phyloP scores from a whole-genome alignment of 2,113 vertebrate species.

The Laterallus jamaicensis region DNA sequence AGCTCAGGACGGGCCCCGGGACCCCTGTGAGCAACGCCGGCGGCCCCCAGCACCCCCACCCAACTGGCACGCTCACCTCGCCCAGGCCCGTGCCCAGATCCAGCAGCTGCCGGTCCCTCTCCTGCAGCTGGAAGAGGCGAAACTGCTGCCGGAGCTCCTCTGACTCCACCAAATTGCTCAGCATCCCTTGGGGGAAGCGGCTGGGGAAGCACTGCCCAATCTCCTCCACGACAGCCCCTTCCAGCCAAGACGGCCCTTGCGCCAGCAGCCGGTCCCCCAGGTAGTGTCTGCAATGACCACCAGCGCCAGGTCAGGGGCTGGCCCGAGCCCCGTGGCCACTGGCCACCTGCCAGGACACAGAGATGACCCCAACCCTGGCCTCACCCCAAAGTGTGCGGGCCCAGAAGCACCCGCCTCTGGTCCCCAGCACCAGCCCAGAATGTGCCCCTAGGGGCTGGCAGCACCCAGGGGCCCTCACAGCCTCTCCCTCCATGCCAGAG shows the following conservation, averaged over 20 bases:
- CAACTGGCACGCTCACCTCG: background rate
- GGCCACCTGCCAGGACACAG: background rate
- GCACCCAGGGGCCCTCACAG: fast-evolving
- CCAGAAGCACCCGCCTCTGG: background rate
- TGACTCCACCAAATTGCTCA: constrained; percentile 84
- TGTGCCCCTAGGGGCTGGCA: fast-evolving
- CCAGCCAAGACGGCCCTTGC: constrained; percentile 85
- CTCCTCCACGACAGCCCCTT: constrained; percentile 86
- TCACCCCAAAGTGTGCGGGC: fast-evolving
- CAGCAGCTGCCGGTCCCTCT: constrained; percentile 82
- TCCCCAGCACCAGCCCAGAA: background rate
- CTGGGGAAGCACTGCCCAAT: constrained; percentile 92
- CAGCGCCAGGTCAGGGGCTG: fast-evolving
- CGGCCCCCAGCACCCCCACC: fast-evolving
- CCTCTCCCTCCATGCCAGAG: background rate
- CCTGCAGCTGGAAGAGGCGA: constrained; percentile 86
- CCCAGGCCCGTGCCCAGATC: background rate
- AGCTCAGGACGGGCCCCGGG: background rate
- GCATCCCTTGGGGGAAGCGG: constrained; percentile 93
- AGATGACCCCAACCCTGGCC: fast-evolving
- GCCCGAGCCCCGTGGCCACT: background rate
- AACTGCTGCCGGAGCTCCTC: constrained; percentile 88
- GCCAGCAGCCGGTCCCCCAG: constrained; percentile 90
- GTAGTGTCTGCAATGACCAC: constrained; percentile 82
- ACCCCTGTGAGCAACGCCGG: fast-evolving